Conservation (phyloP, 1,140 invertebrate species). For the Megathymus violae region DNA sequence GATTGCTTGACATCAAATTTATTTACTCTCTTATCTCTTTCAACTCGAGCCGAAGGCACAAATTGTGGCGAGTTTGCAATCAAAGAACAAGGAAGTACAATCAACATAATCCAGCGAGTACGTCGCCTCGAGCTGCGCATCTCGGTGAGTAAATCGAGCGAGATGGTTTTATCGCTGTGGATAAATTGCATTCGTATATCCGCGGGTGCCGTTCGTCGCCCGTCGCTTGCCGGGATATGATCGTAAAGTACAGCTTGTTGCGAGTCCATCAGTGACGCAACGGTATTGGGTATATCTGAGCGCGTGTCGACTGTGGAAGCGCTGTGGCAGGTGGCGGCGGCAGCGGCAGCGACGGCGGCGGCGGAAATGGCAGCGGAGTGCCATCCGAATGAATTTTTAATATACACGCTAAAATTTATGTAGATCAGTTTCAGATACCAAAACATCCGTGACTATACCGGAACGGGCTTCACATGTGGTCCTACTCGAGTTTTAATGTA, state of each 20-base stretch:
- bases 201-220: background rate
- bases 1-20: too few species aligned
- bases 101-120: background rate
- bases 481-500: too few species aligned
- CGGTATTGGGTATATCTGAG: background rate
- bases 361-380: too few species aligned
- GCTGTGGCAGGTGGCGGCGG: too few species aligned
- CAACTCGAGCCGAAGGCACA: background rate
- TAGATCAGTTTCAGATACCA: too few species aligned
- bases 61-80: background rate
- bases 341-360: too few species aligned
- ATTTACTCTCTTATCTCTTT: too few species aligned
- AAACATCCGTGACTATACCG: too few species aligned
- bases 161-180: background rate
- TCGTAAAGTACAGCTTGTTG: background rate
- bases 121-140: background rate
- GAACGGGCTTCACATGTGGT: too few species aligned
- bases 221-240: background rate
- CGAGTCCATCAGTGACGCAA: background rate
- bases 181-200: background rate
- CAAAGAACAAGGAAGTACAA: background rate
- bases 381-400: too few species aligned
- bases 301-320: background rate
- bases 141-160: background rate
- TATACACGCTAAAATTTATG: too few species aligned